These are phyloP conservation scores for Dendroctonus ponderosae DNA, from an alignment of 1,140 invertebrate species.

Conservation along the genomic window DNA sequence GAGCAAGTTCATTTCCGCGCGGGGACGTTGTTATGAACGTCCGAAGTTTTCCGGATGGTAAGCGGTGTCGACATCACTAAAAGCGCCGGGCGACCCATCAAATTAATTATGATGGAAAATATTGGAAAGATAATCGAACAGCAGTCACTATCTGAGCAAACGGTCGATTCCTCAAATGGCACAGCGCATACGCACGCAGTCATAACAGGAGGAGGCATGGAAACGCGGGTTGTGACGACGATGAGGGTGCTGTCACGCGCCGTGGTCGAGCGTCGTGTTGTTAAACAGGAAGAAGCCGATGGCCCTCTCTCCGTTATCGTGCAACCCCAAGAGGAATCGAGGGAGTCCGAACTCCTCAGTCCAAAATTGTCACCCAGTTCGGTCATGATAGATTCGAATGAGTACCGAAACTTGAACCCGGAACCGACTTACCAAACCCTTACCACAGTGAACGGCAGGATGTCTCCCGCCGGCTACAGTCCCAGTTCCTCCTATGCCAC, in stretches of 20 bases:
- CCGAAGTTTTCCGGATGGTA: constrained; percentile 23
- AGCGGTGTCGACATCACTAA: constrained; percentile 26
- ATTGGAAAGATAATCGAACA: constrained; percentile 65
- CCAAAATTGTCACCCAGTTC: constrained; percentile 66
- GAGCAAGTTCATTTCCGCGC: constrained; percentile 6
- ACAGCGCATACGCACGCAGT: constrained; percentile 49
- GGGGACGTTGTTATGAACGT: constrained; percentile 24
- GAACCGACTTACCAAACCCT: constrained; percentile 87
- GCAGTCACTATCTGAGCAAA: constrained; percentile 59
- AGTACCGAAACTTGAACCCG: constrained; percentile 74
- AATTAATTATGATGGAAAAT: constrained; percentile 58
- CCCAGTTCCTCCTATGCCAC: constrained; percentile 89
- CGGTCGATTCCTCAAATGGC: constrained; percentile 57
- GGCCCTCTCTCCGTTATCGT: constrained; percentile 68
- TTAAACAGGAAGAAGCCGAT: constrained; percentile 54
- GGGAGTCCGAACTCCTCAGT: constrained; percentile 63
- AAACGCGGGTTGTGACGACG: constrained; percentile 53
- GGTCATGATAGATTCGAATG: constrained; percentile 73
- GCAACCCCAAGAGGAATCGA: constrained; percentile 60
- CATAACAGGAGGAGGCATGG: constrained; percentile 50
- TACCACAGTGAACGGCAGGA: constrained; percentile 80
- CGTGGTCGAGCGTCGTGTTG: constrained; percentile 47
- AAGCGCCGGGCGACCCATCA: constrained; percentile 33
- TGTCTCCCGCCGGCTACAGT: constrained; percentile 76
- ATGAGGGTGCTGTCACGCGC: constrained; percentile 48